Evolutionary conservation across 2,888 invertebrate genomes (phyloP).

Genomic region (Zonitis immaculata): DNA sequence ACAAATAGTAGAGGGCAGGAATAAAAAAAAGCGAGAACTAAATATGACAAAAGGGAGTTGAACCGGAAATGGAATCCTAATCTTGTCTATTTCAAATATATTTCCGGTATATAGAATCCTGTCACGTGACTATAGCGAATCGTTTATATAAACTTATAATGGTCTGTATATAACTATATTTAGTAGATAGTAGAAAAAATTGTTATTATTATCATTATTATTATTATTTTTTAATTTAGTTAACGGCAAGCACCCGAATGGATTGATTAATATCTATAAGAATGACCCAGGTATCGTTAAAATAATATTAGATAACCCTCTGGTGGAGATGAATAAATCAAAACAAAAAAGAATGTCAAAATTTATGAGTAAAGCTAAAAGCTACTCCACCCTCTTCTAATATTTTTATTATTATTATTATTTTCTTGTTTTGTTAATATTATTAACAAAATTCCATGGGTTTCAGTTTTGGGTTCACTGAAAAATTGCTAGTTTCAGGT

Average conservation of each 20-base stretch:
- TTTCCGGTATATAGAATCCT: neutral
- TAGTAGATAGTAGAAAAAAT: too few relatives aligned
- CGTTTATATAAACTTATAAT: neutral
- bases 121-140: neutral
- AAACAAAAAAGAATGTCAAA: conserved; percentile 9
- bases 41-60: neutral
- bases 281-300: neutral
- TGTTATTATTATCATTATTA: too few relatives aligned
- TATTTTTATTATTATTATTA: too few relatives aligned
- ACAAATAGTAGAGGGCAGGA: too few relatives aligned
- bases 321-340: neutral
- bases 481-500: too few relatives aligned
- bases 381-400: conserved; percentile 31
- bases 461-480: too few relatives aligned
- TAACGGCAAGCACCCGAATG: neutral
- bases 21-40: neutral
- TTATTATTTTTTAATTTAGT: neutral
- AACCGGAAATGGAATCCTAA: neutral
- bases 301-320: neutral
- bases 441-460: too few relatives aligned
- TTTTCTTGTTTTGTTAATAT: too few relatives aligned
- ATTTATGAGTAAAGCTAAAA: conserved; percentile 39
- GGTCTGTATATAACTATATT: too few relatives aligned
- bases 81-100: neutral
- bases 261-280: neutral